A percentile compares a stretch with the other conserved stretches of the same genome.
phyloP scores from a whole-genome alignment of 2,888 invertebrate genomes.

The Erebia epiphron region DNA sequence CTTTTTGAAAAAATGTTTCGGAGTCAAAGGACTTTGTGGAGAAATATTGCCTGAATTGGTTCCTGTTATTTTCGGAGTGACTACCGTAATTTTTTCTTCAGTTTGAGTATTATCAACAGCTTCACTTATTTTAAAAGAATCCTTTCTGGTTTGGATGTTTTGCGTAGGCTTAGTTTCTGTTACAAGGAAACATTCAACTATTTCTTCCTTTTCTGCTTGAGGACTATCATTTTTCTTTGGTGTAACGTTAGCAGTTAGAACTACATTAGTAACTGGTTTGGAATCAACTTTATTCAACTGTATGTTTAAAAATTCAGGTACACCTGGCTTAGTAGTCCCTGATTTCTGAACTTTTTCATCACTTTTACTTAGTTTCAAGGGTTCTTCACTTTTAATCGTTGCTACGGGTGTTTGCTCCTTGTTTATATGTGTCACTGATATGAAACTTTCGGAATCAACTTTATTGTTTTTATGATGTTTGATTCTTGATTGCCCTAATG shows the following conservation, averaged over 20 bases:
- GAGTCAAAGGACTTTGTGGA: constrained; percentile 69
- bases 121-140: constrained; percentile 56
- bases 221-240: constrained; percentile 75
- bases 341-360: constrained; percentile 67
- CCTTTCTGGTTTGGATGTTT: constrained; percentile 53
- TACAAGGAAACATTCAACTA: constrained; percentile 55
- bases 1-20: constrained; percentile 78
- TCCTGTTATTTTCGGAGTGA: constrained; percentile 34
- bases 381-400: constrained; percentile 50
- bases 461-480: constrained; percentile 54
- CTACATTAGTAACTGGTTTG: constrained; percentile 84
- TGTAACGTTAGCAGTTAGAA: constrained; percentile 84
- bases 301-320: constrained; percentile 88
- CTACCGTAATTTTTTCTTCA: constrained; percentile 51
- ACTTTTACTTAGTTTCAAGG: constrained; percentile 62
- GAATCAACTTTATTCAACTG: constrained; percentile 88
- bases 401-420: constrained; percentile 63
- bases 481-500: constrained; percentile 57
- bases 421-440: constrained; percentile 83
- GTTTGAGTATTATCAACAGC: constrained; percentile 50
- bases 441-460: constrained; percentile 70
- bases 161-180: constrained; percentile 53
- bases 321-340: constrained; percentile 55
- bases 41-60: constrained; percentile 45
- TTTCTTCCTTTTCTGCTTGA: constrained; percentile 60